A percentile compares a stretch with the other conserved stretches of the same genome.
phyloP scores from a whole-genome alignment of 2,113 vertebrate genomes.

The Aspiorhynchus laticeps region DNA sequence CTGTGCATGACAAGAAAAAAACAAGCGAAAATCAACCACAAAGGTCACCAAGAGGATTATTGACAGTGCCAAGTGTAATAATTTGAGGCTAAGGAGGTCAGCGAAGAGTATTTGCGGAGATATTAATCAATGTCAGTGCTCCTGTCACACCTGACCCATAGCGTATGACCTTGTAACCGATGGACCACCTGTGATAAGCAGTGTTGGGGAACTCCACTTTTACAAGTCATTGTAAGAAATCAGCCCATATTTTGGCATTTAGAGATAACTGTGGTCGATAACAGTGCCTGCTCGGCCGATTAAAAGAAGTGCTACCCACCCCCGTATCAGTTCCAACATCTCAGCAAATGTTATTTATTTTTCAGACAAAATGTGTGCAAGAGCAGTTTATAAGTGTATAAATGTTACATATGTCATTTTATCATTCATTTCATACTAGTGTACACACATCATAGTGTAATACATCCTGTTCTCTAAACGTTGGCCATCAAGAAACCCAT shows the following conservation, averaged over 20 bases:
- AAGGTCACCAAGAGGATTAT: slow-evolving; percentile 17
- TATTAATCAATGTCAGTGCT: slow-evolving; percentile 19
- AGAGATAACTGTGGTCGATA: background rate
- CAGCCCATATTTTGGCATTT: background rate
- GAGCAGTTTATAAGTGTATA: background rate
- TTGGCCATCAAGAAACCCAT: background rate
- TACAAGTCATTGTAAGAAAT: background rate
- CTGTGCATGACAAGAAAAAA: slow-evolving; percentile 14
- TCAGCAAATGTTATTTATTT: background rate
- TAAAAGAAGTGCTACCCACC: background rate
- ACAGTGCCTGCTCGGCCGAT: background rate
- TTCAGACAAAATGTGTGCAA: background rate
- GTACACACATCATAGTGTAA: too few species aligned
- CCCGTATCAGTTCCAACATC: background rate
- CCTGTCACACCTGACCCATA: background rate
- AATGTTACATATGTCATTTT: background rate
- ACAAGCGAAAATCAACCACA: background rate
- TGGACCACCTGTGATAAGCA: background rate
- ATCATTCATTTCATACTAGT: background rate
- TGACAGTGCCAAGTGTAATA: background rate
- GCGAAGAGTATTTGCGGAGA: slow-evolving; percentile 23
- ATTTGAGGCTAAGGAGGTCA: slow-evolving; percentile 18
- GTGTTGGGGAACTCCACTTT: background rate
- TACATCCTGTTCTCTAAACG: background rate
- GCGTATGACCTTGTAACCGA: background rate